Evolutionary conservation across 2,113 vertebrate genomes (phyloP).

Genomic region (Hippocampus zosterae): DNA sequence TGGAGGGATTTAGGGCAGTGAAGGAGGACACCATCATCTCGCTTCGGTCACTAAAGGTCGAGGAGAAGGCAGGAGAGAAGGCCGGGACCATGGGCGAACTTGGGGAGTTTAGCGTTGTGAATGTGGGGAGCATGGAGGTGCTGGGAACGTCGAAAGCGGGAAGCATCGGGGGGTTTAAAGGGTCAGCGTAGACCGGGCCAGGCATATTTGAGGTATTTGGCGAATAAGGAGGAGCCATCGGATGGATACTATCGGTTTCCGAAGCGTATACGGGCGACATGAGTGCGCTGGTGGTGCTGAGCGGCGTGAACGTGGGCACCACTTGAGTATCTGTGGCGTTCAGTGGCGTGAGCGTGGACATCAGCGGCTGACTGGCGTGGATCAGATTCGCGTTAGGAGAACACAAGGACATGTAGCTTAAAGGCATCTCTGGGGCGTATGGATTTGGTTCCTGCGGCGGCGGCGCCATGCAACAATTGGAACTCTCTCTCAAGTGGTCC

Average conservation of each 20-base stretch:
- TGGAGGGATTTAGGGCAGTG: slow-evolving; percentile 47
- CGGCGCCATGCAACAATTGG: slow-evolving; percentile 41
- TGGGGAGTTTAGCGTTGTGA: slow-evolving; percentile 38
- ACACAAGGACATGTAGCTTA: slow-evolving; percentile 46
- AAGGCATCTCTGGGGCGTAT: slow-evolving; percentile 44
- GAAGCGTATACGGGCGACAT: slow-evolving; percentile 47
- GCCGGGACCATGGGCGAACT: slow-evolving; percentile 37
- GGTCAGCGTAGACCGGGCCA: slow-evolving; percentile 38
- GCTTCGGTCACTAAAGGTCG: slow-evolving; percentile 38
- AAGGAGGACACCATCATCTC: slow-evolving; percentile 49
- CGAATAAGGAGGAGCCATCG: slow-evolving; percentile 47
- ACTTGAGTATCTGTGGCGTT: slow-evolving; percentile 64
- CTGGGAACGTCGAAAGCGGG: slow-evolving; percentile 42
- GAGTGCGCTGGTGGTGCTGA: slow-evolving; percentile 50
- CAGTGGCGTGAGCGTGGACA: slow-evolving; percentile 54
- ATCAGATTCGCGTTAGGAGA: slow-evolving; percentile 41
- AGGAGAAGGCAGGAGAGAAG: slow-evolving; percentile 46
- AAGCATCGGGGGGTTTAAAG: slow-evolving; percentile 36
- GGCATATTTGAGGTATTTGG: slow-evolving; percentile 37
- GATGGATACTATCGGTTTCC: slow-evolving; percentile 43
- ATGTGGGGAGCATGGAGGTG: slow-evolving; percentile 56
- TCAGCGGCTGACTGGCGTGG: slow-evolving; percentile 33
- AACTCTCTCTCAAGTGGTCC: slow-evolving; percentile 43
- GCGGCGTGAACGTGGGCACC: slow-evolving; percentile 59
- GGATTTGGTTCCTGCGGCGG: slow-evolving; percentile 16